Percentiles rank a stretch among this genome's conserved stretches.
These are phyloP conservation scores for Xestia ashworthii DNA, from an alignment of 2,888 invertebrate species.

Conservation along the genomic window DNA sequence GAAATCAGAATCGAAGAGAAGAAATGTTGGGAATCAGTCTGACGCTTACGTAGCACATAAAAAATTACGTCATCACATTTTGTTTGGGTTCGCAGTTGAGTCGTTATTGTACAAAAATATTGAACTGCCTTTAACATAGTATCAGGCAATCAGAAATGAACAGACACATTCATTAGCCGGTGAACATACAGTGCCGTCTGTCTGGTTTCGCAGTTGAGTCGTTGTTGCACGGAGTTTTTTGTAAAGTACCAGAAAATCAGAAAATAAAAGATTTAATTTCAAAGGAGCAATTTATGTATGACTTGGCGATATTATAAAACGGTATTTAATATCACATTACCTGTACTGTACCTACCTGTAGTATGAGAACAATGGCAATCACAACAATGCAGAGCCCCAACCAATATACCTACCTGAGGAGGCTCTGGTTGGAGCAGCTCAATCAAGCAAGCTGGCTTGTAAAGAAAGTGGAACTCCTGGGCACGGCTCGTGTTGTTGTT, in stretches of 20 bases:
- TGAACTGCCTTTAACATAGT: background rate
- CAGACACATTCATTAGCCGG: background rate
- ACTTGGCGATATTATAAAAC: too few species aligned
- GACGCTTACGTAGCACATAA: background rate
- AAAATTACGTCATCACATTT: background rate
- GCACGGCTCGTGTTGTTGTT: too few species aligned
- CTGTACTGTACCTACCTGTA: too few species aligned
- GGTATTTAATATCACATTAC: too few species aligned
- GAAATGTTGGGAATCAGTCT: background rate
- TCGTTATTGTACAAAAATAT: background rate
- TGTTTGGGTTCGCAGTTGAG: background rate
- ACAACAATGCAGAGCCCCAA: too few species aligned
- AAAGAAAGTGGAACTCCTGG: too few species aligned
- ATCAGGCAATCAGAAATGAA: background rate
- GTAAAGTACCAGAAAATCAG: constrained; percentile 18
- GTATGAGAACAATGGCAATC: too few species aligned
- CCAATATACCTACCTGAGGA: too few species aligned
- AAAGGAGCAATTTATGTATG: background rate
- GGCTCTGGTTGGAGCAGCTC: too few species aligned
- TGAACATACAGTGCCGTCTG: background rate
- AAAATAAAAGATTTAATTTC: background rate
- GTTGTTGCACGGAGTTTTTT: background rate
- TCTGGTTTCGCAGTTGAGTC: background rate
- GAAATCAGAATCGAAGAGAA: constrained; percentile 6
- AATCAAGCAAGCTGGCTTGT: too few species aligned